Evolutionary conservation across 2,888 invertebrate species (phyloP).

Genomic region (Xanthostigma xanthostigma): DNA sequence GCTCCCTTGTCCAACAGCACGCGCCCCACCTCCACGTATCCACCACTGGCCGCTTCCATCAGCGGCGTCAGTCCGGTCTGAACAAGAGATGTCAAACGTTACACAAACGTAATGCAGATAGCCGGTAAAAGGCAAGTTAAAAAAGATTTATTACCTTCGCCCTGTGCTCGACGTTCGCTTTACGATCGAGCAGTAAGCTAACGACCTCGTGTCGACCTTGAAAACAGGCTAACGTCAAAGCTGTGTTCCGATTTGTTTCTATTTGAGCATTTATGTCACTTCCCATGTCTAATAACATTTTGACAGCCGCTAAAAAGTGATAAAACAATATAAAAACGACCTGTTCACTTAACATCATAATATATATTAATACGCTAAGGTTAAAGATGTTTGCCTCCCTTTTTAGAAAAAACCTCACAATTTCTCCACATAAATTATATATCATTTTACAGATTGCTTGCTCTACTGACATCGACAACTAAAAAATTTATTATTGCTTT

Average conservation of each 20-base stretch:
- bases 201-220: conserved; percentile 99
- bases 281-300: conserved; percentile 89
- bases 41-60: conserved; percentile 99
- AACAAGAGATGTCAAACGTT: conserved; percentile 11
- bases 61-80: conserved; percentile 93
- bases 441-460: no score
- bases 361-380: no score
- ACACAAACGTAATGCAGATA: not conserved
- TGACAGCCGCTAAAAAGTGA: conserved; percentile 63
- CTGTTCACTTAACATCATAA: no score
- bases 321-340: conserved; percentile 3
- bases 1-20: conserved; percentile 93
- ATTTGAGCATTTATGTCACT: conserved; percentile 99
- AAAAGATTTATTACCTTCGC: conserved; percentile 52
- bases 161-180: conserved; percentile 97
- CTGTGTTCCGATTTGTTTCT: conserved; percentile 97
- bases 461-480: no score
- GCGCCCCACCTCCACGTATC: conserved; percentile 95
- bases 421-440: no score
- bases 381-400: no score
- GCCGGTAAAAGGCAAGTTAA: conserved; percentile 1
- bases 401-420: no score
- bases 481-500: no score
- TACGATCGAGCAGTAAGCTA: conserved; percentile 83
- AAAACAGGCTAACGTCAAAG: conserved; percentile 95